Percentiles rank a stretch among this genome's conserved stretches.
These are phyloP conservation scores for Vultur gryphus DNA, from an alignment of 2,797 vertebrate species.

Conservation along the genomic window DNA sequence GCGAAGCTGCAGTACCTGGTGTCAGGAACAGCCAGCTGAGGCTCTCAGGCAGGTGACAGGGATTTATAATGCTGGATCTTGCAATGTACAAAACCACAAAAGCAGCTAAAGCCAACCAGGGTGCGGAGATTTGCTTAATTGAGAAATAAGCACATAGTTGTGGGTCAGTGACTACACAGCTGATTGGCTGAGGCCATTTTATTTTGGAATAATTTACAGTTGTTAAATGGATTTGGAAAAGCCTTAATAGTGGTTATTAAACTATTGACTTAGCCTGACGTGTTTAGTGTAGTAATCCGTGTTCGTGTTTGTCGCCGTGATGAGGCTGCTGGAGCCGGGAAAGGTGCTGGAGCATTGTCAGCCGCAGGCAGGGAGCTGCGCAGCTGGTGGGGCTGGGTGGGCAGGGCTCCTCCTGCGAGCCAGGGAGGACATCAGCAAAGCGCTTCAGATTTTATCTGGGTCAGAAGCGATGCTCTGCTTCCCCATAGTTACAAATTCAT, in stretches of 20 bases:
- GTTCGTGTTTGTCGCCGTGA: not conserved
- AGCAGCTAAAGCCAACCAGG: conserved; percentile 13
- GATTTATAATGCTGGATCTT: not conserved
- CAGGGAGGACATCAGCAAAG: not conserved
- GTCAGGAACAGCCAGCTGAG: not conserved
- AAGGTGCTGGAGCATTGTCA: not conserved
- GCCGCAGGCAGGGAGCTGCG: not conserved
- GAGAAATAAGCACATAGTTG: conserved; percentile 60
- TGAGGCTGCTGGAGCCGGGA: not conserved
- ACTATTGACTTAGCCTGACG: conserved; percentile 66
- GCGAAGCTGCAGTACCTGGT: not conserved
- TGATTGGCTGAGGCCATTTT: conserved; percentile 55
- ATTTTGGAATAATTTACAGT: conserved; percentile 66
- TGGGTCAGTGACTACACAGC: conserved; percentile 54
- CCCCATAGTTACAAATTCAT: not conserved
- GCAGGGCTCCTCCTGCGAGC: not conserved
- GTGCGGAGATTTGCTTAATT: conserved; percentile 52
- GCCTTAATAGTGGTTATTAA: conserved; percentile 67
- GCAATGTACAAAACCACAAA: not conserved
- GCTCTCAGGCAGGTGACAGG: not conserved
- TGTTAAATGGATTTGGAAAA: conserved; percentile 67
- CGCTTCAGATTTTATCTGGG: not conserved
- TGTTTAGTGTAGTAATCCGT: conserved; percentile 55
- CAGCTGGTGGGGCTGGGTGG: not conserved
- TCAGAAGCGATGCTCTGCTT: not conserved